phyloP scores from a whole-genome alignment of 2,888 invertebrate genomes.

The Caenorhabditis sp. region DNA sequence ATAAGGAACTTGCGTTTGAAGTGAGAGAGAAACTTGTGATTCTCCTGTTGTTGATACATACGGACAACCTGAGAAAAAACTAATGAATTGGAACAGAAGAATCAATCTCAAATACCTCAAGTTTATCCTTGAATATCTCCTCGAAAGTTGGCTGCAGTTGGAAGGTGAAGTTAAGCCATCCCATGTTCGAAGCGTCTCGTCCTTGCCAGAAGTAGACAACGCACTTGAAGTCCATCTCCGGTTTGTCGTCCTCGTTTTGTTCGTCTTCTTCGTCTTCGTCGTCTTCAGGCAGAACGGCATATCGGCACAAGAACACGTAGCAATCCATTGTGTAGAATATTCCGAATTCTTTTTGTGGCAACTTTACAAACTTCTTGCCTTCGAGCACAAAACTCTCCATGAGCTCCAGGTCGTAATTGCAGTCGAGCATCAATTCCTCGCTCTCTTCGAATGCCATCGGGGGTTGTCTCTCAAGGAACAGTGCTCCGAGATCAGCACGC shows the following conservation, averaged over 20 bases:
- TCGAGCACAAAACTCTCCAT: constrained; percentile 98
- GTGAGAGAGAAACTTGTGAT: constrained; percentile 97
- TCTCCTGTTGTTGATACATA: constrained; percentile 98
- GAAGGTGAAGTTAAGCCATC: constrained; percentile 99
- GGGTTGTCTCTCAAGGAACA: constrained; percentile 96
- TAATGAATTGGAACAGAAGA: neutral
- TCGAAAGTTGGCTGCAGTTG: constrained; percentile 90
- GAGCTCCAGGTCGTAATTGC: constrained; percentile 98
- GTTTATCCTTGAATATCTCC: constrained; percentile 89
- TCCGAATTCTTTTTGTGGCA: constrained; percentile 94
- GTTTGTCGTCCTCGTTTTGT: constrained; percentile 36
- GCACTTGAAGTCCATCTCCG: constrained; percentile 89
- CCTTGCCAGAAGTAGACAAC: constrained; percentile 99
- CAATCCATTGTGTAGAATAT: constrained; percentile 95
- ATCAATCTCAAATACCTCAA: constrained; percentile 87
- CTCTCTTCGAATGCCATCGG: constrained; percentile 86
- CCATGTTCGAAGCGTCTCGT: constrained; percentile 96
- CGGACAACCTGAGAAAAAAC: constrained; percentile 87
- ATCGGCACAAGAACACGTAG: constrained; percentile 97
- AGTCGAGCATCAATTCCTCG: constrained; percentile 86
- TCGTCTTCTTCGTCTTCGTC: constrained; percentile 69
- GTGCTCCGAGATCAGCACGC: constrained; percentile 92
- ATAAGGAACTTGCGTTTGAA: constrained; percentile 96
- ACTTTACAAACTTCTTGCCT: constrained; percentile 95
- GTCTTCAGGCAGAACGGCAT: constrained; percentile 87